phyloP scores from a whole-genome alignment of 2,888 invertebrate genomes.

The Periphyllus acericola region DNA sequence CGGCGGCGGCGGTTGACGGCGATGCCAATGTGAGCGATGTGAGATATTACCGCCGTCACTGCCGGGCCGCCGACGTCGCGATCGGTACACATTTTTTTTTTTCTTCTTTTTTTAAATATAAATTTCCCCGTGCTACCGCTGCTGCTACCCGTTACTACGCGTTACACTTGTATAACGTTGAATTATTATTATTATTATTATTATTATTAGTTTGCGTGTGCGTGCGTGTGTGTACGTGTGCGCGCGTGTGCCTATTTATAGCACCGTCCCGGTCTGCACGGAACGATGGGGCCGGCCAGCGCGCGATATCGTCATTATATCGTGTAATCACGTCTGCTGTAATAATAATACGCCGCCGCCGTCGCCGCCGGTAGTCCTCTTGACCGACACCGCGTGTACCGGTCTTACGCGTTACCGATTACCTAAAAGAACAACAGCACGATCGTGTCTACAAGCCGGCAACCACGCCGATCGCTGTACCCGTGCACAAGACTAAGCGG shows the following conservation, averaged over 20 bases:
- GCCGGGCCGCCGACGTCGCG: conserved; percentile 20
- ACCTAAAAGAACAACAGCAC: not conserved
- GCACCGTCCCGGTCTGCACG: not conserved
- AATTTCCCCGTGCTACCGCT: not conserved
- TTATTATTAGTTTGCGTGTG: not conserved
- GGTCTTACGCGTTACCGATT: not conserved
- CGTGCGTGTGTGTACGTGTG: not conserved
- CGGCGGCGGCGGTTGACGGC: conserved; percentile 1
- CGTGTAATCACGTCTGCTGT: conserved; percentile 14
- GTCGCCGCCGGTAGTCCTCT: not conserved
- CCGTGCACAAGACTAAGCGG: not conserved
- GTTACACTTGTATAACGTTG: not conserved
- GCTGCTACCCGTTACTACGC: not conserved
- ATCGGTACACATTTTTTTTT: not conserved
- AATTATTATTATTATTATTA: not conserved
- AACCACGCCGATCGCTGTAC: not conserved
- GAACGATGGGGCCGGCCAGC: not conserved
- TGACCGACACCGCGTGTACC: not conserved
- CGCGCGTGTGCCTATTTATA: conserved; percentile 14
- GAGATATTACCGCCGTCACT: conserved; percentile 38
- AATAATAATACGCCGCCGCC: conserved; percentile 10
- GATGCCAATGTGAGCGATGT: conserved; percentile 18
- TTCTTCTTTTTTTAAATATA: not conserved
- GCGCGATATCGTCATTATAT: conserved; percentile 8
- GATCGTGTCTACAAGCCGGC: not conserved